phyloP scores from a whole-genome alignment of 2,797 vertebrate genomes.

The Rhodeus uyekii region DNA sequence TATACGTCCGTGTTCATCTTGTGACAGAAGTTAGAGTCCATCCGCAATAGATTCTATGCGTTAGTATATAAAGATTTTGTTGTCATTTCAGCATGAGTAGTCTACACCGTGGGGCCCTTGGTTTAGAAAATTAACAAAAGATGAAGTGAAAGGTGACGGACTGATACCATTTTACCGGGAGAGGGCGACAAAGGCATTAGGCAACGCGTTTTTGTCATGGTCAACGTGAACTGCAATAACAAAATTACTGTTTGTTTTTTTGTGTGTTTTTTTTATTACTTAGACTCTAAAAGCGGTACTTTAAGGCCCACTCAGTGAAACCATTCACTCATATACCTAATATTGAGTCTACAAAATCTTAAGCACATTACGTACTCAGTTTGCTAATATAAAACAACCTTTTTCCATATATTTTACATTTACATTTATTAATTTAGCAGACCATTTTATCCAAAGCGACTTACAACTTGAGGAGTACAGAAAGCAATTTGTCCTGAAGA shows the following conservation, averaged over 20 bases:
- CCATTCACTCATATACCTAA: too few species aligned
- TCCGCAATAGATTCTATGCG: not conserved
- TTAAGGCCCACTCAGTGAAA: too few species aligned
- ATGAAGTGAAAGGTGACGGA: not conserved
- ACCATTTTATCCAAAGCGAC: too few species aligned
- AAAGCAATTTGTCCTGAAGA: too few species aligned
- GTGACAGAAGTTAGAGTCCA: not conserved
- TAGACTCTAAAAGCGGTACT: too few species aligned
- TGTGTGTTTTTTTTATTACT: too few species aligned
- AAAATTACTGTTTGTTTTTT: not conserved
- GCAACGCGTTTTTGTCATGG: not conserved
- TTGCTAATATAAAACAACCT: too few species aligned
- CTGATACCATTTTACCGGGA: conserved; percentile 5
- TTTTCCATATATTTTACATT: too few species aligned
- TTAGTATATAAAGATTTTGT: not conserved
- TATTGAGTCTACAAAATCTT: too few species aligned
- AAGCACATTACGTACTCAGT: too few species aligned
- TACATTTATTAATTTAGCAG: too few species aligned
- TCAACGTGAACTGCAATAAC: not conserved
- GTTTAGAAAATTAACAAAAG: not conserved
- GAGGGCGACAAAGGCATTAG: conserved; percentile 28
- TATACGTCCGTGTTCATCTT: not conserved
- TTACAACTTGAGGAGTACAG: too few species aligned
- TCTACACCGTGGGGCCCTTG: not conserved
- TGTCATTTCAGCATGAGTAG: not conserved